A percentile compares a stretch with the other conserved stretches of the same genome.
phyloP scores from a whole-genome alignment of 2,797 vertebrate species.

The Neosilurus mollespiculum region DNA sequence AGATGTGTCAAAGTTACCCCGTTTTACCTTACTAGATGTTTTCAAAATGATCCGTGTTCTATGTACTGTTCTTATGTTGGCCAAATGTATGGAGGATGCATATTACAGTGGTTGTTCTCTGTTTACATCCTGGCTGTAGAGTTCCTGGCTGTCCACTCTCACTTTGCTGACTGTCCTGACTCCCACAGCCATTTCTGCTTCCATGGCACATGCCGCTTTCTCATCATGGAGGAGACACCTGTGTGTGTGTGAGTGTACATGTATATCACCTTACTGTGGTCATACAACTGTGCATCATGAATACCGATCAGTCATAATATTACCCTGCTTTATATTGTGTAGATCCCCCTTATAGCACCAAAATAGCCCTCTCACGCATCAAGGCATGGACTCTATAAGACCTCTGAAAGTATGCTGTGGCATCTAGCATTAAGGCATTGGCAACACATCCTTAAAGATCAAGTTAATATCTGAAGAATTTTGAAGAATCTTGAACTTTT shows the following conservation, averaged over 20 bases:
- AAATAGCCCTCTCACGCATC: too few species aligned
- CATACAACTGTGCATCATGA: not conserved
- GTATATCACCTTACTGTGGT: not conserved
- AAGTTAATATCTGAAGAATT: too few species aligned
- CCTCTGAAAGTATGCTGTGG: too few species aligned
- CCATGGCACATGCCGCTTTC: constrained; percentile 91
- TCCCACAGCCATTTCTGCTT: constrained; percentile 91
- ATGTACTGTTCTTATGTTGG: not conserved
- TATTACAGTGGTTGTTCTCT: not conserved
- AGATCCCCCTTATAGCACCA: too few species aligned
- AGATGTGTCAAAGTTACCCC: too few species aligned
- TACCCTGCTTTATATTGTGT: too few species aligned
- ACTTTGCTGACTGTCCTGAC: constrained; percentile 90
- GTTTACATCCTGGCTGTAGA: constrained; percentile 64
- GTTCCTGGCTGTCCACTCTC: constrained; percentile 85
- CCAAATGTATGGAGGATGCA: not conserved
- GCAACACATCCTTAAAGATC: too few species aligned
- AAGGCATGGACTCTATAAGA: too few species aligned
- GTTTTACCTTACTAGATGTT: too few species aligned
- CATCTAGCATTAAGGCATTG: too few species aligned
- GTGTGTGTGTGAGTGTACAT: constrained; percentile 87
- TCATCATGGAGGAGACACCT: constrained; percentile 86
- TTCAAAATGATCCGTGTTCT: not conserved
- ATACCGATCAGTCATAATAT: too few species aligned
- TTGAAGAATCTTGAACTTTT: too few species aligned